Evolutionary conservation across 1,140 invertebrate genomes (phyloP), one percentile per base, ranked within the genome.

Genomic region (Eueides isabella): DNA sequence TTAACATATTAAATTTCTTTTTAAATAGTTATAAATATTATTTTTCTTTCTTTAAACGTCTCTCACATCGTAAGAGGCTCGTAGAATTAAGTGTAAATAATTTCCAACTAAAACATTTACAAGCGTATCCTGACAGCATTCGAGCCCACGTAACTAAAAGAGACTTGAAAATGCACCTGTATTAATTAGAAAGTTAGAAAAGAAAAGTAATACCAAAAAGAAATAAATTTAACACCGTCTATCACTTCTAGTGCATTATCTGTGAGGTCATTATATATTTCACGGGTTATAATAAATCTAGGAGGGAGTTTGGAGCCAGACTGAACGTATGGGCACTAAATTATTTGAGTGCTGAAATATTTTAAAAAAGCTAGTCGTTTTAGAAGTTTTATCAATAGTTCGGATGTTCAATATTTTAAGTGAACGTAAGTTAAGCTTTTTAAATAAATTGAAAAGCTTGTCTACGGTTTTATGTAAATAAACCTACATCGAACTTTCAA

Each of bases 231-330:
- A 23, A 55, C 48, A 55, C 19, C 9, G 19, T 55, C 48, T 55
- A 26, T 55, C 48, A 26, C 44, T 26, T 55, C 48, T 23, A 55
- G n/a, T 11, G 48, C 23, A 55, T 55, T 55, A 55, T 55, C 48
- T 55, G 48, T 55, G 48, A 55, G 9, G 48, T 55, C 48, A 55
- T 55, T 55, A 55, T 68, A 61, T 30, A 30, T 44, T 48, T 67
- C 28, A 67, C 16, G 48, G 41, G 67, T 35, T 61, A 28, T 16
- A 55, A 68, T 68, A 68, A 68, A 61, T 68, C 23, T 55, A 55
- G 48, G 48, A 55, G 48, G 26, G 33, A 23, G 11, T 61, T 68
- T 14, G 44, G 29, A 5, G 30, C 28, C 11, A 67, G 41, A 30
- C 41, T 19, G 28, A 30, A 30, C 12, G 66, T 67, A 30, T 55